phyloP scores from a whole-genome alignment of 1,140 invertebrate species.

The Brachionus manjavacas region DNA sequence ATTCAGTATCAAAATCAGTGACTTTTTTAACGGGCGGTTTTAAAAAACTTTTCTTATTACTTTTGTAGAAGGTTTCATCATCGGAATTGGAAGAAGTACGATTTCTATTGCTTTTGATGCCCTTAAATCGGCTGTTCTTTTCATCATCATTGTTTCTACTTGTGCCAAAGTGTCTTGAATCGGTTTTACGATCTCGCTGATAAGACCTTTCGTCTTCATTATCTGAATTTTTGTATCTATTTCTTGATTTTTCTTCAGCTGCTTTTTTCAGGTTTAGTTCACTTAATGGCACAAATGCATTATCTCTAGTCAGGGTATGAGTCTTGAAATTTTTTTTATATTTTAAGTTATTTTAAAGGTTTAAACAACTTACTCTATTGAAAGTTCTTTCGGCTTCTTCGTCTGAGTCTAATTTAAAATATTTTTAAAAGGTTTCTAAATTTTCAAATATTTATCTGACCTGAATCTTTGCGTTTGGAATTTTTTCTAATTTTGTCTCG shows the following conservation, averaged over 20 bases:
- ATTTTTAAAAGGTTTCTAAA: background rate
- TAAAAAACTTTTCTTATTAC: background rate
- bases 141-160: background rate
- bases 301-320: constrained; percentile 29
- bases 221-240: constrained; percentile 10
- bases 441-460: background rate
- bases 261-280: constrained; percentile 30
- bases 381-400: constrained; percentile 23
- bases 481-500: background rate
- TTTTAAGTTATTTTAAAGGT: background rate
- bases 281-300: constrained; percentile 36
- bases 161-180: background rate
- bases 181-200: background rate
- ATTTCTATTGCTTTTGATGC: background rate
- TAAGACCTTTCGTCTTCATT: background rate
- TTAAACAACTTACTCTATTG: background rate
- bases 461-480: constrained; percentile 22
- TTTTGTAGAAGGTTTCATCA: constrained; percentile 8
- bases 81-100: constrained; percentile 8
- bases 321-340: background rate
- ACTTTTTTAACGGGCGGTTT: background rate
- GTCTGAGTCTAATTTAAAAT: background rate
- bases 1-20: background rate
- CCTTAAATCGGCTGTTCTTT: background rate
- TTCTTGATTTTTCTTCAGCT: constrained; percentile 1